Base-by-base conservation (phyloP, 2,888 invertebrate genomes). In the Himalopsyche kuldschensis region DNA sequence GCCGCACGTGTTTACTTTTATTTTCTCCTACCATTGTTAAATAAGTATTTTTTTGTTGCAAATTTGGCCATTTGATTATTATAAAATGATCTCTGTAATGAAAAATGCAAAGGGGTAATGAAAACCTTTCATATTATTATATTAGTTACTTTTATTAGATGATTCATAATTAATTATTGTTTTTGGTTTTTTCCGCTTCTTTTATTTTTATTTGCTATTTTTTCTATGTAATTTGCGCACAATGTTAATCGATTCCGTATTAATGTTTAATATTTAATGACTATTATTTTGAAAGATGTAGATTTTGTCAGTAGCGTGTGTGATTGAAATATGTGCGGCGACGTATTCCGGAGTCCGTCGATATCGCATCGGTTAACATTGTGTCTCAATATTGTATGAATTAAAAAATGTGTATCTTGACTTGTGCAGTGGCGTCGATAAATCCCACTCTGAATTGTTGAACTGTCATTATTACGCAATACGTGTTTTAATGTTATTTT, bases 71-170 rank as follows among this genome's bases (percentile, higher is more conserved):
- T 82, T 82, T 79, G 84, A 76, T 79, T 85, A 84, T 84, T 78
- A 80, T 83, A 83, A 78, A 86, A 84, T 86, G 86, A 86, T 86
- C 86, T 86, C 86, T 86, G 84, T 84, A 83, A 83, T 84, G 84
- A 83, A 85, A 80, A 82, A 80, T 83, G 82, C 82, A 82, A 84
- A 78, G 81, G 83, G 82, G 81, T 82, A 77, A 84, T 79, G 75
- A 75, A 80, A 78, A 79, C 84, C 84, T 79, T 84, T 82, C 75
- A 78, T 83, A 82, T 80, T 85, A 48, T 82, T 78, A 69, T 69
- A 84, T 82, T 84, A 82, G 84, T 85, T 86, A 82, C 81, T 84
- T 79, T 80, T 83, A 84, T 84, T 84, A 81, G 84, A 80, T 31
- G 80, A 82, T 84, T 86, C 79, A 81, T 85, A 32, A 69, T 32